phyloP scores from a whole-genome alignment of 1,140 invertebrate genomes.

The Drosophila arizonae region DNA sequence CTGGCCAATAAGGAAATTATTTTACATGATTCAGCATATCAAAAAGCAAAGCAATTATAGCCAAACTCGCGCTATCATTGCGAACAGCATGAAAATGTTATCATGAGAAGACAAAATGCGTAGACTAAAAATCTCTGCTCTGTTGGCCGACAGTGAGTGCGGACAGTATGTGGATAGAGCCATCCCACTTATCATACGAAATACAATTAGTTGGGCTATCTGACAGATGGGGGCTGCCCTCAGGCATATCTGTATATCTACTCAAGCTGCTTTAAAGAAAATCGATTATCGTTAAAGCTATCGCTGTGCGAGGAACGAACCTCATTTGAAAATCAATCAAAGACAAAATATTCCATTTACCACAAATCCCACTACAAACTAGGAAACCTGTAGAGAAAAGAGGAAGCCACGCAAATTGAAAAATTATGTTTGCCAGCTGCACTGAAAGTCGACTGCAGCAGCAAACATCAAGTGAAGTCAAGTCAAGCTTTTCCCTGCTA shows the following conservation, averaged over 20 bases:
- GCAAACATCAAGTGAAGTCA: constrained; percentile 43
- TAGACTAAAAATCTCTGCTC: neutral
- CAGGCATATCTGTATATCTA: too few relatives aligned
- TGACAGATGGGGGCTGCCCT: neutral
- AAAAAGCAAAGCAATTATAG: constrained; percentile 48
- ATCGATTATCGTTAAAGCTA: neutral
- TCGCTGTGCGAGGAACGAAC: neutral
- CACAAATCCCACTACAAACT: constrained; percentile 29
- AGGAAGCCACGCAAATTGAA: constrained; percentile 27
- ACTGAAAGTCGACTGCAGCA: constrained; percentile 8
- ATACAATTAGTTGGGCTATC: constrained; percentile 10
- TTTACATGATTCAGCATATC: constrained; percentile 53
- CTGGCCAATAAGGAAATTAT: constrained; percentile 46
- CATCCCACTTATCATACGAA: constrained; percentile 18
- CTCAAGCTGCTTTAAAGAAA: neutral
- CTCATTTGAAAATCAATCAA: constrained; percentile 38
- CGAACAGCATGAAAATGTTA: constrained; percentile 11
- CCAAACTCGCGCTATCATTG: constrained; percentile 42
- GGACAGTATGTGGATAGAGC: constrained; percentile 10
- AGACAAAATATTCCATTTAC: constrained; percentile 31
- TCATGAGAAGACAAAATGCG: constrained; percentile 29
- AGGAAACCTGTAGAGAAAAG: neutral
- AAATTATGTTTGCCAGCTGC: constrained; percentile 38
- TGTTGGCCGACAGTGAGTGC: constrained; percentile 17
- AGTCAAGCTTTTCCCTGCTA: constrained; percentile 54